Evolutionary conservation across 2,888 invertebrate genomes (phyloP).

Genomic region (Torymus auratus): DNA sequence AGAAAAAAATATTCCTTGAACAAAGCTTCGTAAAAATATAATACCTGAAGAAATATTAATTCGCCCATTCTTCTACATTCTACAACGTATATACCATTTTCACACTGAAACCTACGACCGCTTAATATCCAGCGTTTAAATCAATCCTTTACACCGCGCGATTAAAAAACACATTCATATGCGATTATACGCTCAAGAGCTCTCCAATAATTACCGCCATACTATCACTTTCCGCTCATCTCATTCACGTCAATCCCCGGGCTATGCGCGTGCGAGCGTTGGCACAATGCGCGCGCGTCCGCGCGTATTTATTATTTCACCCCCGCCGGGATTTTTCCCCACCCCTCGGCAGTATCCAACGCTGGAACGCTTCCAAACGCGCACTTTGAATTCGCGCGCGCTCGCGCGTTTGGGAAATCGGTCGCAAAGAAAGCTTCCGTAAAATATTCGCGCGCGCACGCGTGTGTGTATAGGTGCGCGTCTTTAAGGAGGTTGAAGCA

Average conservation of each 20-base stretch:
- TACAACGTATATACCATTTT: no score
- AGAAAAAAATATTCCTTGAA: no score
- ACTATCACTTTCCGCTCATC: not conserved
- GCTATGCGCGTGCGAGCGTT: not conserved
- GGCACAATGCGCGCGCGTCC: not conserved
- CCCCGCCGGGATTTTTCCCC: slow-evolving; percentile 12
- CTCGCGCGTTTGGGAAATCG: slow-evolving; percentile 35
- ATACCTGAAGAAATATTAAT: no score
- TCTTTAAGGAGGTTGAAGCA: not conserved
- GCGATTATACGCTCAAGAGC: no score
- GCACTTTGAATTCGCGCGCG: slow-evolving; percentile 32
- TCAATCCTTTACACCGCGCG: no score
- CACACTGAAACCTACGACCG: no score
- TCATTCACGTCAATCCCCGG: no score
- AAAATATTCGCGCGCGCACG: slow-evolving; percentile 24
- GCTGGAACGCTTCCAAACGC: slow-evolving; percentile 37
- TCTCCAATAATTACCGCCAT: no score
- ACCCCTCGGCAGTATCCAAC: not conserved
- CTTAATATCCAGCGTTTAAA: no score
- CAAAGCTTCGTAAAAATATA: no score
- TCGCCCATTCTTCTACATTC: no score
- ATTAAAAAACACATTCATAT: no score
- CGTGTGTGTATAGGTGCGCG: not conserved
- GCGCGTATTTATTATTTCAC: slow-evolving; percentile 26
- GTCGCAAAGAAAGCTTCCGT: slow-evolving; percentile 31